Percentiles rank a stretch among this genome's conserved stretches.
Conservation (phyloP, 2,113 vertebrate species). For the Zosterops hypoxanthus region DNA sequence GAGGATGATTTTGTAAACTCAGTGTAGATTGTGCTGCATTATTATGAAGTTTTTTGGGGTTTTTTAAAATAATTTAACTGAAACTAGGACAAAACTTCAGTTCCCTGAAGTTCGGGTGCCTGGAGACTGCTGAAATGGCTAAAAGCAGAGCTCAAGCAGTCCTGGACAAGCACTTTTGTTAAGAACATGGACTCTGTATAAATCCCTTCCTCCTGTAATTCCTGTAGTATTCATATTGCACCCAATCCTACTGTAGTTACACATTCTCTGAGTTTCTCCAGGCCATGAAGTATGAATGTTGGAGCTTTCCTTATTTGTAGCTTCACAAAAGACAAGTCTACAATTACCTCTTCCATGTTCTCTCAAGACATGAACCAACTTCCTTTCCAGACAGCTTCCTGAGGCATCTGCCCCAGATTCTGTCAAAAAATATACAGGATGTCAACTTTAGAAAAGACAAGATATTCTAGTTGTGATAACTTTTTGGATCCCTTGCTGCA, state of each 20-base stretch:
- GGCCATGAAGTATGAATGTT: neutral
- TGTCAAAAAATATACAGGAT: neutral
- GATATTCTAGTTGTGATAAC: neutral
- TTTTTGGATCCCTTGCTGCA: neutral
- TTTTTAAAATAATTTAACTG: neutral
- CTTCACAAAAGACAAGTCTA: neutral
- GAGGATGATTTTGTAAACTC: neutral
- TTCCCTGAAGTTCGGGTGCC: neutral
- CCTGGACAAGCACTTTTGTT: neutral
- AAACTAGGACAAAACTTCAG: neutral
- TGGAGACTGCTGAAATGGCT: neutral
- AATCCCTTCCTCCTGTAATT: neutral
- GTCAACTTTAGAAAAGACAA: neutral
- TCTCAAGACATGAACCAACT: neutral
- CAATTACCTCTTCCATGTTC: neutral
- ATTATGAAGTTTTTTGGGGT: neutral
- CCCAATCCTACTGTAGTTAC: neutral
- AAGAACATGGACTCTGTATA: fast-evolving
- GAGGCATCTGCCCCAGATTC: neutral
- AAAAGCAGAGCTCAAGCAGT: neutral
- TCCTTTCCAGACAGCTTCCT: neutral
- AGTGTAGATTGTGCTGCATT: neutral
- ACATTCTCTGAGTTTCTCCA: neutral
- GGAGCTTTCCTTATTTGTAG: neutral
- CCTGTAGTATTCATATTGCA: neutral